Evolutionary conservation across 2,797 vertebrate species (phyloP).

Genomic region (Staurois parvus): DNA sequence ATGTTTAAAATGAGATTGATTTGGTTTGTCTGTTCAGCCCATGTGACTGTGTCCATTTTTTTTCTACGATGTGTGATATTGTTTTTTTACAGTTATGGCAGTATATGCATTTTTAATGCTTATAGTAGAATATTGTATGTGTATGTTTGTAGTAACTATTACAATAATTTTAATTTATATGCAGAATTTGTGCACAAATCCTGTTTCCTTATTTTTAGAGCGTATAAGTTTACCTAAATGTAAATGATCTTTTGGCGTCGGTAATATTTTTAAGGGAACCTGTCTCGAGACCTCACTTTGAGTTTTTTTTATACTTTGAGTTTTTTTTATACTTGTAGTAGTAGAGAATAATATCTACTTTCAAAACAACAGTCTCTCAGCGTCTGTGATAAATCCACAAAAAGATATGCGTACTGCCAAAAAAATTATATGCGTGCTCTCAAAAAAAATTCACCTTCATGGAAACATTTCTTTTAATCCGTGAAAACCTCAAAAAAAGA

Average conservation of each 20-base stretch:
- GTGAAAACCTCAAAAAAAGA: too few relatives aligned
- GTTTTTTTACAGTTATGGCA: constrained; percentile 21
- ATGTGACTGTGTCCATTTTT: constrained; percentile 52
- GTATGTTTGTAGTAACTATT: background rate
- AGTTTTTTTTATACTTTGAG: too few relatives aligned
- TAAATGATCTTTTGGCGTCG: background rate
- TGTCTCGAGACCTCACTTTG: too few relatives aligned
- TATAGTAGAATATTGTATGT: constrained; percentile 2
- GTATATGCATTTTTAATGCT: constrained; percentile 7
- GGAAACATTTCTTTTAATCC: too few relatives aligned
- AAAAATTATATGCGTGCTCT: too few relatives aligned
- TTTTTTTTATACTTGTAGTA: too few relatives aligned
- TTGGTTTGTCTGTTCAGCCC: constrained; percentile 63
- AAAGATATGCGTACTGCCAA: too few relatives aligned
- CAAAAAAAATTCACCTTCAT: too few relatives aligned
- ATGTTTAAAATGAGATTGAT: constrained; percentile 73
- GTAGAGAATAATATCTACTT: too few relatives aligned
- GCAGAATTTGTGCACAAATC: background rate
- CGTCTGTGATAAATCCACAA: too few relatives aligned
- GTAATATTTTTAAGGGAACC: background rate
- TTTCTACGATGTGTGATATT: constrained; percentile 42
- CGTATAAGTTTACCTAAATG: background rate
- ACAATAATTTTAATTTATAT: background rate
- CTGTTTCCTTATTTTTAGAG: background rate
- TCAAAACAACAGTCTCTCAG: too few relatives aligned